Evolutionary conservation across 92 coral and sea anemone genomes (phyloP), one percentile per base, ranked within the genome.

Genomic region (Heliopora coerulea): DNA sequence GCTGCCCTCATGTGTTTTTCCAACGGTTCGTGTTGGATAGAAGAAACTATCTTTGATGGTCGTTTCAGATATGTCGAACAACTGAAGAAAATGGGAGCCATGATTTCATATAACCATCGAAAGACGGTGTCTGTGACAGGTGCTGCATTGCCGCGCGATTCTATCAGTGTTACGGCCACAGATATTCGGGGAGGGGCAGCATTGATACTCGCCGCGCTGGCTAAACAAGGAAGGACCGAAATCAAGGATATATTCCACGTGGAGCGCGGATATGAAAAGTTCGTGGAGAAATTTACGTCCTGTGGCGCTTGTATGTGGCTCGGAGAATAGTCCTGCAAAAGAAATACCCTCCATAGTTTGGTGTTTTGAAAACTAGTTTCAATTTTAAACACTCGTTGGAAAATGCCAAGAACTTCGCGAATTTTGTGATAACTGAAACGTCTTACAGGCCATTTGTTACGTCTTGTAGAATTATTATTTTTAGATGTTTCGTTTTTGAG

Each of bases 151-250:
- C 24, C 18, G 6, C 1, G 42, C 30, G 54, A 8, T n/a, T 35
- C n/a, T 6, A n/a, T 13, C 50, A 15, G 10, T 18, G 3, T 15
- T 25, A 31, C 14, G 40, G 85, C 85, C 6, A 62, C 85, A 19
- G 88, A 84, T 39, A 75, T 84, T 52, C 81, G 88, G 21, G 88
- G 85, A 0, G 79, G 85, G 5, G 88, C 88, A 29, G 83, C 88
- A 26, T 72, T 84, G 21, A 54, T 84, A 17, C 72, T 84, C 30
- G 81, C 83, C 33, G 88, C 84, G 4, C 65, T 72, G 15, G 79
- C 82, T 0, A 70, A 60, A 27, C 18, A 41, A 8, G 88, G 88
- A 8, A 11, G 18, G 1, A 72, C 62, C 35, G 33, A 17, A 8
- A 84, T 84, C 82, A 11, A 17, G 3, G 82, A 73, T 70, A 56